Evolutionary conservation across 2,888 invertebrate genomes (phyloP), one percentile per base, ranked within the genome.

Genomic region (Gymnosoma rotundatum): DNA sequence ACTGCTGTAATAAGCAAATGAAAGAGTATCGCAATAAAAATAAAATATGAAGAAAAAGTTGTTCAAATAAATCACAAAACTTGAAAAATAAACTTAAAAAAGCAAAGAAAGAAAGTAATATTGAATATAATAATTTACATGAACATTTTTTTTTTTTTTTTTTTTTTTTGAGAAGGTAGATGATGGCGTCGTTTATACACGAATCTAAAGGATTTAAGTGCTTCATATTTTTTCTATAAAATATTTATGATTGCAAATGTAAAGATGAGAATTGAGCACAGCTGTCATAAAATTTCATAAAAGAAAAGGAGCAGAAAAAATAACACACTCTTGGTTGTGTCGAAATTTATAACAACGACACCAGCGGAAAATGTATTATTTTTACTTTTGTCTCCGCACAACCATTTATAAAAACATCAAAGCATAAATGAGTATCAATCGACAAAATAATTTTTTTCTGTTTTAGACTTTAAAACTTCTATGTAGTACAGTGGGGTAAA

Each of bases 241-340:
- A 58, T 58, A 21, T 66, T 14, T 66, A 58, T 67, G 8, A 18
- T 21, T 52, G 6, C 54, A 6, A 16, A 78, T 54, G 42, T 25
- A 61, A 52, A 42, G 5, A 69, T 73, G 54, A 74, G 50, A 78
- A 58, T 63, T 54, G 42, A 58, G 58, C 74, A 69, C 73, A 78
- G 56, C 78, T 78, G 83, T 45, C 63, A 69, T 83, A 83, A 83
- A 83, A 73, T 69, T 58, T 60, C 60, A 81, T 52, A 66, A 78
- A 42, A 74, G 69, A 54, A 3, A 2, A 61, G 38, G 45, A 56
- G 58, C 21, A 25, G 7, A 42, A 18, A 18, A 18, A 48, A 32
- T 32, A 32, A 32, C 8, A 32, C 8, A 32, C 7, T 32, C 8
- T 32, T 32, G 7, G 32, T 32, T 2, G 32, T 32, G 8, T 32